Percentiles rank a stretch among this genome's conserved stretches.
These are phyloP conservation scores for Dryoscopus gambensis DNA, from an alignment of 2,113 vertebrate species.

Conservation along the genomic window DNA sequence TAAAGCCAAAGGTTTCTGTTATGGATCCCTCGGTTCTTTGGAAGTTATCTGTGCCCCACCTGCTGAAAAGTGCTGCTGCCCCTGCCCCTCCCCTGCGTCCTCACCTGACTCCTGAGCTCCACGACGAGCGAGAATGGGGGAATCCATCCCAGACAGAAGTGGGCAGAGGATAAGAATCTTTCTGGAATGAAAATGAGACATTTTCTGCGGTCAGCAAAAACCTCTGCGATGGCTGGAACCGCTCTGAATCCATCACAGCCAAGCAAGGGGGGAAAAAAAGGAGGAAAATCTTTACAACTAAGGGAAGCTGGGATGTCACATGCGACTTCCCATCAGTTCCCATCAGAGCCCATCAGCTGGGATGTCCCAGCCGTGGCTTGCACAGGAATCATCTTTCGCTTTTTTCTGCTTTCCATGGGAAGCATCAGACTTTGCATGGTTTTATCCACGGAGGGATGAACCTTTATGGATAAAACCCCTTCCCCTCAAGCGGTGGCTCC, in stretches of 20 bases:
- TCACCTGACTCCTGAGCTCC: neutral
- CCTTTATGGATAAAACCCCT: rapidly evolving
- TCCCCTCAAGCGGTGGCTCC: neutral
- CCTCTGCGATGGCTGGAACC: neutral
- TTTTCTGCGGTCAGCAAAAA: neutral
- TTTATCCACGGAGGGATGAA: neutral
- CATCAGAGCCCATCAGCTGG: neutral
- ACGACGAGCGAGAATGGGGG: neutral
- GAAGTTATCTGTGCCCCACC: too few relatives aligned
- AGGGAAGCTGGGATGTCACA: neutral
- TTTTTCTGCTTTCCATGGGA: neutral
- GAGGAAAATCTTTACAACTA: neutral
- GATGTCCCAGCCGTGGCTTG: neutral
- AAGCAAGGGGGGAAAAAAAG: neutral
- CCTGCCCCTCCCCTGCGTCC: neutral
- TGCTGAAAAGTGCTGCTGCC: neutral
- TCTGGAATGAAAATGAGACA: neutral
- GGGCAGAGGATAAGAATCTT: neutral
- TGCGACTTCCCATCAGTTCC: neutral
- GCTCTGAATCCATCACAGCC: neutral
- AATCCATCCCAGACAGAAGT: neutral
- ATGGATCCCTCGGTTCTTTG: neutral
- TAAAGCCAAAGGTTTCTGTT: neutral
- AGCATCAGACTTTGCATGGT: too few relatives aligned
- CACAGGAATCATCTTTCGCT: neutral